Conservation (phyloP, 2,888 invertebrate species). For the Nyleta sp. region DNA sequence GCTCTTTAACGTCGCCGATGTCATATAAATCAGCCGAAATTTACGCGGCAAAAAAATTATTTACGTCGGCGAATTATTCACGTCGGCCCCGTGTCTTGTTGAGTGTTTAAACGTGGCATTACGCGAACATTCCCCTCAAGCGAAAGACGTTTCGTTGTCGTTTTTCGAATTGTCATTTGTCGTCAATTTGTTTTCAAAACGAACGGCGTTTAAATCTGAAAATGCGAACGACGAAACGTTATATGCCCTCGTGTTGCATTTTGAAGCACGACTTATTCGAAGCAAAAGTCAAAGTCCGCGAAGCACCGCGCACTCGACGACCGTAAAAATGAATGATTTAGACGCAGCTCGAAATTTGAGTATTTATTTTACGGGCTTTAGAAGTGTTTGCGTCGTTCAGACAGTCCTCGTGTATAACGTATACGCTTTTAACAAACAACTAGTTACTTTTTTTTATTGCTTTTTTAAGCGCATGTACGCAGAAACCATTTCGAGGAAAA, state of each 20-base stretch:
- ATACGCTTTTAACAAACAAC: too few species aligned
- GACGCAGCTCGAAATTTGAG: conserved; percentile 1
- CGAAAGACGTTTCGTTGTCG: too few species aligned
- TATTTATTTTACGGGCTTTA: conserved; percentile 1
- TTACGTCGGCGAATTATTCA: conserved; percentile 20
- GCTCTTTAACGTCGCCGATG: conserved; percentile 45
- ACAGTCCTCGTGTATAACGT: not conserved
- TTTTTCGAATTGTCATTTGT: too few species aligned
- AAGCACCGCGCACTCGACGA: not conserved
- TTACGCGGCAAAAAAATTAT: conserved; percentile 19
- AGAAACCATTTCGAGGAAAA: too few species aligned
- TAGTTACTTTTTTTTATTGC: too few species aligned
- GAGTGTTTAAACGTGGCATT: too few species aligned
- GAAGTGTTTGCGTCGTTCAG: not conserved
- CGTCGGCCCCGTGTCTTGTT: too few species aligned
- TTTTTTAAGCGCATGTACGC: too few species aligned
- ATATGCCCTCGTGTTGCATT: conserved; percentile 1
- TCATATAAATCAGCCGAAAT: conserved; percentile 41
- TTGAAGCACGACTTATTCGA: conserved; percentile 21
- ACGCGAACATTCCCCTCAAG: too few species aligned
- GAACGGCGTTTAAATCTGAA: conserved; percentile 9
- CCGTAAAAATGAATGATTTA: conserved; percentile 30
- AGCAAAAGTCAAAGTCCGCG: conserved; percentile 10
- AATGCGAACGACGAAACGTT: conserved; percentile 11
- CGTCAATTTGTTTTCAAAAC: too few species aligned